Percentiles rank a stretch among this genome's conserved stretches.
Conservation (phyloP, 2,113 vertebrate genomes). For the Daboia siamensis region DNA sequence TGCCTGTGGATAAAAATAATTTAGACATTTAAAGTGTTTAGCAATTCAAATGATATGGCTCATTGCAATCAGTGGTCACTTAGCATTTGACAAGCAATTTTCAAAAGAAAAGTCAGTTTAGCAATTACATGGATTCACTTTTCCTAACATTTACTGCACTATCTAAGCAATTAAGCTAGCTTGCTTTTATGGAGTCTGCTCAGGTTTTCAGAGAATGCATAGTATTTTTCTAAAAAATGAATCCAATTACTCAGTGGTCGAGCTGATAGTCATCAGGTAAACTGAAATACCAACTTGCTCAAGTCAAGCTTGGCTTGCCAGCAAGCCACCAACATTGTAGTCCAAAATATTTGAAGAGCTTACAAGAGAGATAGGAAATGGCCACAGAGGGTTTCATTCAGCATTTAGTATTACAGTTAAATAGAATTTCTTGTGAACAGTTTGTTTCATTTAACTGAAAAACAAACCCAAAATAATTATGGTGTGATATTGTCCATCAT, state of each 20-base stretch:
- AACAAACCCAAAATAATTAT: slow-evolving; percentile 28
- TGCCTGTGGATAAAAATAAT: background rate
- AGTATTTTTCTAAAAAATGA: background rate
- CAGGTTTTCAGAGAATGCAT: background rate
- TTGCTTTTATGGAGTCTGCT: background rate
- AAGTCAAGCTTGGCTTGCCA: background rate
- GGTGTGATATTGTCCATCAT: background rate
- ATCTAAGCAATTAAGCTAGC: background rate
- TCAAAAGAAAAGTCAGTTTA: background rate
- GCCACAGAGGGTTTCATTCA: background rate
- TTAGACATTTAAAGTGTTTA: background rate
- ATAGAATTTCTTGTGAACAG: slow-evolving; percentile 43
- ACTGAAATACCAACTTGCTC: background rate
- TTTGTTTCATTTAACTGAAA: slow-evolving; percentile 36
- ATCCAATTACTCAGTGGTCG: background rate
- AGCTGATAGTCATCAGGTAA: background rate
- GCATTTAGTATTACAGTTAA: background rate
- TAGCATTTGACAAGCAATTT: background rate
- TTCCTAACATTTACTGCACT: background rate
- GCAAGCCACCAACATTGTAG: background rate
- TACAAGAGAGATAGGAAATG: background rate
- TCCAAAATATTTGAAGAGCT: background rate
- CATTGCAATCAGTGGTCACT: background rate
- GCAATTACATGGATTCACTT: background rate
- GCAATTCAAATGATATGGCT: background rate